phyloP scores from a whole-genome alignment of 23 tunicate species.

The Halocynthia aurantium region DNA sequence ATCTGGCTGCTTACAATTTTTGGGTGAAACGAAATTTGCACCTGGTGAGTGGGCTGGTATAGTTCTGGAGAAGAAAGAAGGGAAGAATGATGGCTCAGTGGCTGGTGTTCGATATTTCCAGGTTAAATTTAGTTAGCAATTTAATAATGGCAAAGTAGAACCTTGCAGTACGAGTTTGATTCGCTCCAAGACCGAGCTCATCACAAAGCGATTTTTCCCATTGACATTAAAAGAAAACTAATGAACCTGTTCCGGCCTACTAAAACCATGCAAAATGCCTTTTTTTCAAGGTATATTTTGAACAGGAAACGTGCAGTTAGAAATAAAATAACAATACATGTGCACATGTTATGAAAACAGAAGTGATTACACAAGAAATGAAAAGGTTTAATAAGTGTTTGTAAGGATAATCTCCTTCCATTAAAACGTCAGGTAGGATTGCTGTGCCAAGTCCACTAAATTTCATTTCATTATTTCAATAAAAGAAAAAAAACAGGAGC shows the following conservation, averaged over 20 bases:
- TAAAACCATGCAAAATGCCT: background rate
- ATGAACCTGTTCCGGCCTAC: background rate
- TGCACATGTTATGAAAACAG: no score
- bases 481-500: no score
- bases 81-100: slow-evolving; percentile 92
- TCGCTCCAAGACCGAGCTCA: no score
- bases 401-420: no score
- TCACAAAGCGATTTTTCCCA: background rate
- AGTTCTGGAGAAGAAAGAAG: slow-evolving; percentile 74
- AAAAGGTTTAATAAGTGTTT: no score
- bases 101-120: slow-evolving; percentile 85
- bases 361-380: no score
- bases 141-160: background rate
- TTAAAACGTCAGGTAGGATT: no score
- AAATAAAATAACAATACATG: no score
- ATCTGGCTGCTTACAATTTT: slow-evolving; percentile 60
- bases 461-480: no score
- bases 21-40: slow-evolving; percentile 90
- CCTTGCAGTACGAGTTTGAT: no score
- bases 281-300: background rate
- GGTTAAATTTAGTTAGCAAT: slow-evolving; percentile 19
- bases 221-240: background rate
- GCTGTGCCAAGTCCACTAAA: no score
- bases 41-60: slow-evolving; percentile 98
- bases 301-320: no score